A percentile compares a stretch with the other conserved stretches of the same genome.
Evolutionary conservation across 2,888 invertebrate genomes (phyloP).

Genomic region (Embidobia sp.): DNA sequence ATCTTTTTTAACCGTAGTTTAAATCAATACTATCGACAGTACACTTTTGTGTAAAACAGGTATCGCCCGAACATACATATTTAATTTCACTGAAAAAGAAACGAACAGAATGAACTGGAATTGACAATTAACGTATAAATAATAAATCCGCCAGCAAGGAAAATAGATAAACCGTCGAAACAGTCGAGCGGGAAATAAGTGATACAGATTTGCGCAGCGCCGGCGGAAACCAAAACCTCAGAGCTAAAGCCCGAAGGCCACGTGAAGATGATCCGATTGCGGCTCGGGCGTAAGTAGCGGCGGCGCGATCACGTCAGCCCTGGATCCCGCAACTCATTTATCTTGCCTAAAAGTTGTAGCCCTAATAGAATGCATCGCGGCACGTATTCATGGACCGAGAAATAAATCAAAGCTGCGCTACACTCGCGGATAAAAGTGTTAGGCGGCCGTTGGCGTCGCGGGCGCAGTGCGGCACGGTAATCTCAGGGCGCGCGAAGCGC

Average conservation of each 20-base stretch:
- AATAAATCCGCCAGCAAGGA: too few species aligned
- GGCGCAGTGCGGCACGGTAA: slow-evolving; percentile 63
- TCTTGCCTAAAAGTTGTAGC: slow-evolving; percentile 59
- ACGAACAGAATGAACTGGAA: too few species aligned
- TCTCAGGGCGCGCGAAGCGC: slow-evolving; percentile 36
- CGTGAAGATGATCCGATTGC: slow-evolving; percentile 52
- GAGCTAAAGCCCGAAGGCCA: slow-evolving; percentile 30
- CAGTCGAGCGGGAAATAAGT: too few species aligned
- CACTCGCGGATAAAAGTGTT: slow-evolving; percentile 42
- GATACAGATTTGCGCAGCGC: too few species aligned
- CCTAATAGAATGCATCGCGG: slow-evolving; percentile 49
- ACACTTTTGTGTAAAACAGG: too few species aligned
- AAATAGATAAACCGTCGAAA: too few species aligned
- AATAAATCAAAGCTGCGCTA: slow-evolving; percentile 54
- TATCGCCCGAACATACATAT: too few species aligned
- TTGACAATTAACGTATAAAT: too few species aligned
- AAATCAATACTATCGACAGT: too few species aligned
- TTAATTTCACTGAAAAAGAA: too few species aligned
- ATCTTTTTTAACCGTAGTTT: too few species aligned
- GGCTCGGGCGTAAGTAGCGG: slow-evolving; percentile 48
- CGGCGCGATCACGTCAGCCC: slow-evolving; percentile 52
- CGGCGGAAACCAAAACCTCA: slow-evolving; percentile 16
- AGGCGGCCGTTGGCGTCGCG: slow-evolving; percentile 50
- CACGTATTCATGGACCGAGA: slow-evolving; percentile 31
- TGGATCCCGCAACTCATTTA: slow-evolving; percentile 51